Percentiles rank a stretch among this genome's conserved stretches.
Conservation (phyloP, 2,888 invertebrate genomes). For the Scaeva pyrastri region DNA sequence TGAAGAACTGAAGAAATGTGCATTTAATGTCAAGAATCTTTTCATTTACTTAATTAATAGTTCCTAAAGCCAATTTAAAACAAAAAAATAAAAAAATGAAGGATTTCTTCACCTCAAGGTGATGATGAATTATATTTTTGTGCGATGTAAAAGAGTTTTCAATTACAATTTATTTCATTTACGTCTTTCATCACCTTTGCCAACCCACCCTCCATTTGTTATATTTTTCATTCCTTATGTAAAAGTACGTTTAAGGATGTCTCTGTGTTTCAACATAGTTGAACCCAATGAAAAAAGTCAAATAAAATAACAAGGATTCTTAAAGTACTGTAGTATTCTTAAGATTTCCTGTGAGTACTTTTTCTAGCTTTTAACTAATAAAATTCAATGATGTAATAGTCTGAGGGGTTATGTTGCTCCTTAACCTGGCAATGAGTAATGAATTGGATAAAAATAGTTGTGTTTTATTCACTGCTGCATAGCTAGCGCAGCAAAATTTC, state of each 20-base stretch:
- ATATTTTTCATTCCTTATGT: no score
- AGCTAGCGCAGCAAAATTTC: no score
- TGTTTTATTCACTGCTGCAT: no score
- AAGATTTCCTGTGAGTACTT: background rate
- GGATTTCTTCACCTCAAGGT: slow-evolving; percentile 3
- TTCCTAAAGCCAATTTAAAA: background rate
- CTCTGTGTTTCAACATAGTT: background rate
- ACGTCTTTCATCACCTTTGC: background rate
- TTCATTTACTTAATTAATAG: slow-evolving; percentile 21
- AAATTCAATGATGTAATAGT: background rate
- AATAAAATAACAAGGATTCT: background rate
- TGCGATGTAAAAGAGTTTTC: background rate
- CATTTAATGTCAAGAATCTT: slow-evolving; percentile 17
- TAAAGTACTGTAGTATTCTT: background rate
- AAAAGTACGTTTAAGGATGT: background rate
- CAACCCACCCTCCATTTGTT: no score
- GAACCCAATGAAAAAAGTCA: background rate
- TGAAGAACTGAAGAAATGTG: background rate
- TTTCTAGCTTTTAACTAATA: background rate
- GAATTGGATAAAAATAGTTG: no score
- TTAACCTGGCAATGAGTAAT: no score
- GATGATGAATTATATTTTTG: background rate
- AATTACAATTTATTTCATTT: background rate
- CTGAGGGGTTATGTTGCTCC: background rate
- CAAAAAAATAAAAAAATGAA: no score